Evolutionary conservation across 2,113 vertebrate genomes (phyloP).

Genomic region (Dipodomys spectabilis): DNA sequence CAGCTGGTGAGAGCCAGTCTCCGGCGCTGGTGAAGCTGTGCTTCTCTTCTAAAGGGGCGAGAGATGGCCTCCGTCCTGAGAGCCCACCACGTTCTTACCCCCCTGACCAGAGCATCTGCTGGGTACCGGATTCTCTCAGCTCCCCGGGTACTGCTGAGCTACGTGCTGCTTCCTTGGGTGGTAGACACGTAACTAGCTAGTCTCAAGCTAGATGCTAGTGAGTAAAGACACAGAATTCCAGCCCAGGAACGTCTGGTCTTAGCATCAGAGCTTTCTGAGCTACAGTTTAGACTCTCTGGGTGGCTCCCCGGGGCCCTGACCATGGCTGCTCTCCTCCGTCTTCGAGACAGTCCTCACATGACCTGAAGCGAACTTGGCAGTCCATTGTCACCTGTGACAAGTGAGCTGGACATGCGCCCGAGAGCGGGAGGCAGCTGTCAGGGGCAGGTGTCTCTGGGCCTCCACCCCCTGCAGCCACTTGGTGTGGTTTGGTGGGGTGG

Average conservation of each 20-base stretch:
- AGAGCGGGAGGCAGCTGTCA: not conserved
- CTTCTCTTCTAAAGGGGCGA: no score
- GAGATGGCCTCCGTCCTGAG: not conserved
- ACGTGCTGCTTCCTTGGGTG: accelerated
- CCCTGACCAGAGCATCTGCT: not conserved
- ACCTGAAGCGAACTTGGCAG: not conserved
- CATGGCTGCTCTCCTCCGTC: accelerated
- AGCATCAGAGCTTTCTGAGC: accelerated
- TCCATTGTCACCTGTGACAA: not conserved
- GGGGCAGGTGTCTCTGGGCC: not conserved
- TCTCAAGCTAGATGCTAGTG: accelerated
- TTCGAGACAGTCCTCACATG: accelerated
- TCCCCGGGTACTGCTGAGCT: accelerated
- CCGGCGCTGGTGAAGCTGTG: accelerated
- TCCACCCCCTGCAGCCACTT: accelerated
- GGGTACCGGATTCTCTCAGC: not conserved
- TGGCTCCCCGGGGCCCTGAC: not conserved
- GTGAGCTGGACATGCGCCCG: not conserved
- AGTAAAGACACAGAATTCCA: not conserved
- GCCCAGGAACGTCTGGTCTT: accelerated
- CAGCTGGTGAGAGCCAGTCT: not conserved
- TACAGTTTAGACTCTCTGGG: accelerated
- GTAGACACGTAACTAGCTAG: not conserved
- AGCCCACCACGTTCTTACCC: not conserved
- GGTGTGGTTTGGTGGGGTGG: no score